These are phyloP conservation scores for Pomatostomus ruficeps DNA, from an alignment of 2,113 vertebrate species.

Conservation along the genomic window DNA sequence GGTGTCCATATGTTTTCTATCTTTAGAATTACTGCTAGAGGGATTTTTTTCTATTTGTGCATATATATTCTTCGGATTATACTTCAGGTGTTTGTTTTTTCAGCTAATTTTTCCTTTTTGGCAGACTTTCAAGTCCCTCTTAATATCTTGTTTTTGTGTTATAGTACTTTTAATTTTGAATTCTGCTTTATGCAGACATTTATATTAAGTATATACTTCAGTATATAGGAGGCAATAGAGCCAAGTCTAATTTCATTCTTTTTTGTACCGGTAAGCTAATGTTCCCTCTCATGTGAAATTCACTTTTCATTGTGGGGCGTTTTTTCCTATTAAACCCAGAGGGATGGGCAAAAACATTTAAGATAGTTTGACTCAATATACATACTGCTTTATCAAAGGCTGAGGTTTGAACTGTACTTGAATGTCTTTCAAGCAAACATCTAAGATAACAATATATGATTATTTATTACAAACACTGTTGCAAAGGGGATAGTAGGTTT, in stretches of 20 bases:
- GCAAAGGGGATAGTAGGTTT: background rate
- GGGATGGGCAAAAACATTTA: background rate
- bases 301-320: background rate
- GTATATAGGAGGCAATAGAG: background rate
- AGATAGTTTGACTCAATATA: background rate
- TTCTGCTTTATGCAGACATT: background rate
- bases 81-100: background rate
- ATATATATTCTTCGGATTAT: background rate
- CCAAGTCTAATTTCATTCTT: background rate
- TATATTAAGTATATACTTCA: background rate
- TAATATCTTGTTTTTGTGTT: background rate
- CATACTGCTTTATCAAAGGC: background rate
- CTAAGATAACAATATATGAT: background rate
- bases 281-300: background rate
- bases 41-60: background rate
- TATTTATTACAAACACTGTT: background rate
- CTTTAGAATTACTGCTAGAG: background rate
- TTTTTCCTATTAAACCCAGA: background rate
- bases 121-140: background rate
- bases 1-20: background rate
- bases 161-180: background rate
- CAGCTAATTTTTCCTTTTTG: background rate
- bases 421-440: background rate
- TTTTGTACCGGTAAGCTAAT: background rate
- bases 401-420: background rate